Evolutionary conservation across 2,797 vertebrate genomes (phyloP), one percentile per base, ranked within the genome.

Genomic region (Falco naumanni): DNA sequence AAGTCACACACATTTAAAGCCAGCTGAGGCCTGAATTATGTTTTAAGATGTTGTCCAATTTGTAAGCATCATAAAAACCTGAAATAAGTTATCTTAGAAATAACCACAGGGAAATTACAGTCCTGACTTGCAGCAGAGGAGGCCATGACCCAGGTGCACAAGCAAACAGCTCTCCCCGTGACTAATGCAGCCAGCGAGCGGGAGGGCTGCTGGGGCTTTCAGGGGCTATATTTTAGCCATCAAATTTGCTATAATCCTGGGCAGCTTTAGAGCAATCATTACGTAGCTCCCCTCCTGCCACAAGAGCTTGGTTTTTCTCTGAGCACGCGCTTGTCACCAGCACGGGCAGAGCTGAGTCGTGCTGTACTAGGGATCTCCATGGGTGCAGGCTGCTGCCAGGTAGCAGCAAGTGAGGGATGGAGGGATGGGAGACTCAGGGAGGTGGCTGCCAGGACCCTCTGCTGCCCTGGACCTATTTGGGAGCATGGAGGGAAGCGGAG

Each of bases 81-180:
- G 84, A 95, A 93, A 95, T 90, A 96, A 96, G 84, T 97, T 96
- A 97, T 95, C 59, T 90, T 50, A 84, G 93, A 94, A 96, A 95
- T 95, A 97, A 96, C 93, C 56, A 63, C 72, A 48, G 88, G 84
- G 79, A 96, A 96, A 88, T 95, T 86, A 90, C 78, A 71, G 57
- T 11, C 64, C 87, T 2, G 13, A 16, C 64, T 87, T 0, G 1
- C 85, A 87, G 89, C 66, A 1, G 7, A 61, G 83, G 71, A 87
- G 79, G 87, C 87, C 2, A 0, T 64, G 85, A 91, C 90, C 92
- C 8, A 1, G 53, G 39, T n/a, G 34, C 12, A 25, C 4, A 34
- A 77, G 82, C 56, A 74, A 83, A 60, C 63, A 80, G 50, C 54
- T 48, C 45, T 84, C 39, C 41, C 47, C 9, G 8, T 53, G 64